phyloP scores from a whole-genome alignment of 1,140 invertebrate species.

The Homalodisca vitripennis region DNA sequence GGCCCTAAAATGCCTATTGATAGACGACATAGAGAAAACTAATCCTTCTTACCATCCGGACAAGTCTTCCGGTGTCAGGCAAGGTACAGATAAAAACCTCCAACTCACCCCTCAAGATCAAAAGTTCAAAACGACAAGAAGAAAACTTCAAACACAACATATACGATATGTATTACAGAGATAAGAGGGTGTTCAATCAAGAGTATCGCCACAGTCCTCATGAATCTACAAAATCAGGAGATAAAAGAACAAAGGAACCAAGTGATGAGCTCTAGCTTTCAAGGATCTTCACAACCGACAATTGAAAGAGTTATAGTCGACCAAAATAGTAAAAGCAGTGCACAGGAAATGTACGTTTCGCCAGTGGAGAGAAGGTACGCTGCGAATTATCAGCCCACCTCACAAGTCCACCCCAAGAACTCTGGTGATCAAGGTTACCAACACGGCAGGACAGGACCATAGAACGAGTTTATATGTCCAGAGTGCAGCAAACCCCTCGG shows the following conservation, averaged over 20 bases:
- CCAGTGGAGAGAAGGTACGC: too few species aligned
- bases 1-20: not conserved
- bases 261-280: not conserved
- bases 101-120: not conserved
- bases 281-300: not conserved
- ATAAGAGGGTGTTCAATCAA: not conserved
- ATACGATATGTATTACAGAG: not conserved
- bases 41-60: not conserved
- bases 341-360: too few species aligned
- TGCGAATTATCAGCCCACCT: too few species aligned
- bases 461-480: too few species aligned
- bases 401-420: too few species aligned
- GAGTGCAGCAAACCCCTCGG: too few species aligned
- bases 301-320: too few species aligned
- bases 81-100: not conserved
- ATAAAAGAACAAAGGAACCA: not conserved
- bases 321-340: not conserved
- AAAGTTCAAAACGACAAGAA: not conserved
- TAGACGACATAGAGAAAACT: not conserved
- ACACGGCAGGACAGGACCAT: too few species aligned
- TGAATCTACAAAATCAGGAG: not conserved
- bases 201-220: constrained; percentile 2
- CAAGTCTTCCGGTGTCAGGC: not conserved
- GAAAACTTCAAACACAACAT: not conserved
- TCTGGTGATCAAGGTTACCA: too few species aligned